A percentile compares a stretch with the other conserved stretches of the same genome.
Conservation (phyloP, 2,888 invertebrate species). For the Eupithecia insigniata region DNA sequence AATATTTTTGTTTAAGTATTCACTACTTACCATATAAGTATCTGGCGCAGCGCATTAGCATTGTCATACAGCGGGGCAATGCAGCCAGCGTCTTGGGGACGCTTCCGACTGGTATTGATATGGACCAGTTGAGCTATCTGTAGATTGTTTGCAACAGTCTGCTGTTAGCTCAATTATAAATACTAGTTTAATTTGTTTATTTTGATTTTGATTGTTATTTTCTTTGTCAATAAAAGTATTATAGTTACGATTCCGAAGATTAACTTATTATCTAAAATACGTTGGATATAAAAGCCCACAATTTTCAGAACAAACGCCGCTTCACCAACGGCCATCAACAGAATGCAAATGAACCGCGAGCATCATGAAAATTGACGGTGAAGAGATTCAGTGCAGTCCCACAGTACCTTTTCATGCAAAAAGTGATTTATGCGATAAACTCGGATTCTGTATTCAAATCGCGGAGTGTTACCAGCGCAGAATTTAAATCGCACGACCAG, state of each 20-base stretch:
- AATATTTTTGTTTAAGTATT: neutral
- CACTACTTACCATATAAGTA: neutral
- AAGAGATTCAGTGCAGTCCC: neutral
- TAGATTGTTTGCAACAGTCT: too few species aligned
- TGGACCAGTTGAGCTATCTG: too few species aligned
- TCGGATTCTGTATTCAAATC: slow-evolving; percentile 1
- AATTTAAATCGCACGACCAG: slow-evolving; percentile 7
- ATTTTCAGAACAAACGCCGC: neutral
- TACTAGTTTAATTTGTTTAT: too few species aligned
- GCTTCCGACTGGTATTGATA: too few species aligned
- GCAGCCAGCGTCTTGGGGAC: too few species aligned
- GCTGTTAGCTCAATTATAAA: too few species aligned
- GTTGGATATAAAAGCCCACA: neutral
- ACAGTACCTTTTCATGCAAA: slow-evolving; percentile 6
- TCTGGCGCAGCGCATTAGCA: too few species aligned
- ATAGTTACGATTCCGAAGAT: too few species aligned
- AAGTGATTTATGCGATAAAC: slow-evolving; percentile 15
- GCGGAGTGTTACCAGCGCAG: neutral
- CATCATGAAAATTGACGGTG: neutral
- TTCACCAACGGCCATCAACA: neutral
- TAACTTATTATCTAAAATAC: too few species aligned
- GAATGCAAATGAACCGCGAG: slow-evolving; percentile 8
- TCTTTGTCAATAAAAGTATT: too few species aligned
- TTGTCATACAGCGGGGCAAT: too few species aligned
- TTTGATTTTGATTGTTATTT: too few species aligned